Evolutionary conservation across 2,797 vertebrate genomes (phyloP).

Genomic region (Ctenopoma kingsleyae): DNA sequence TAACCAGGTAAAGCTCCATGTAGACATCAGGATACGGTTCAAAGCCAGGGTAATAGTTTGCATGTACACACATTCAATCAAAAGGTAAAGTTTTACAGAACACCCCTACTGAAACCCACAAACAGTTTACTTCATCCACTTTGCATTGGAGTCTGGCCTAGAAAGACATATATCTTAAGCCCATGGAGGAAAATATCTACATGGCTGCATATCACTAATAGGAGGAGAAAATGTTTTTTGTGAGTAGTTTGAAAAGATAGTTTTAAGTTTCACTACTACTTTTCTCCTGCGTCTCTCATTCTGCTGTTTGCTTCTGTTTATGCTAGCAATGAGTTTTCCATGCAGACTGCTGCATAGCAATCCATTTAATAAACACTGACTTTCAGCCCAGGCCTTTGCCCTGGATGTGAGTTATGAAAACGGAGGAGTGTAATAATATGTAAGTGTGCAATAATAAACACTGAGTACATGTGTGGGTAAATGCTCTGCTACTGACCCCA

Average conservation of each 20-base stretch:
- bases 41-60: background rate
- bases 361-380: slow-evolving; percentile 52
- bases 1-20: background rate
- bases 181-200: background rate
- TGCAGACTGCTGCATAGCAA: slow-evolving; percentile 27
- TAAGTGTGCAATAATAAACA: slow-evolving; percentile 71
- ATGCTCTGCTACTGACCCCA: slow-evolving; percentile 54
- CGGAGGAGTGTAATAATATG: slow-evolving; percentile 56
- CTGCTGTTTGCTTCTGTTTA: slow-evolving; percentile 24
- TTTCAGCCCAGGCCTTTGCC: slow-evolving; percentile 52
- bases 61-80: too few species aligned
- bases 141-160: background rate
- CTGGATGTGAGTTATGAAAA: slow-evolving; percentile 53
- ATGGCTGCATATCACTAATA: background rate
- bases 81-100: too few species aligned
- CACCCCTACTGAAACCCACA: too few species aligned
- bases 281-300: background rate
- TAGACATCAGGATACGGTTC: background rate
- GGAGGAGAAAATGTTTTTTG: background rate
- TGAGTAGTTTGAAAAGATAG: background rate
- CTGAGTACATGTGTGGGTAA: slow-evolving; percentile 53
- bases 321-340: slow-evolving; percentile 50
- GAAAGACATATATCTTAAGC: background rate
- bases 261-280: background rate
- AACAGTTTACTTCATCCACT: background rate